These are phyloP conservation scores for Atherinosoma microstoma DNA, from an alignment of 2,797 vertebrate species.

Conservation along the genomic window DNA sequence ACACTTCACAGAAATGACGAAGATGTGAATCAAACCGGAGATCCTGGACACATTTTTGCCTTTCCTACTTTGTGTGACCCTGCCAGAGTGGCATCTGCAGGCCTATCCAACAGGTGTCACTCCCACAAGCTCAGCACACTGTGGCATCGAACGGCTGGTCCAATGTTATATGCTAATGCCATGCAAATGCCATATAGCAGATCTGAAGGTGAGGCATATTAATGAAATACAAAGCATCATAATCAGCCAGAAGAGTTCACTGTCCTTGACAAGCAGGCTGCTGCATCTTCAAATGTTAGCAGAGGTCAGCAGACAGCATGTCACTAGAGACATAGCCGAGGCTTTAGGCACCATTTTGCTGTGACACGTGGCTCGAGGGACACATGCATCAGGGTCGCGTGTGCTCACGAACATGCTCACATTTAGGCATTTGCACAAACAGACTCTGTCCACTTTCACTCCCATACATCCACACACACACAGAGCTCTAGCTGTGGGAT, in stretches of 20 bases:
- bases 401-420: slow-evolving; percentile 32
- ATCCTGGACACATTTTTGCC: not conserved
- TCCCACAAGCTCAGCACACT: slow-evolving; percentile 43
- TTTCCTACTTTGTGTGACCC: slow-evolving; percentile 23
- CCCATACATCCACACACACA: slow-evolving; percentile 27
- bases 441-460: slow-evolving; percentile 18
- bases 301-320: slow-evolving; percentile 62
- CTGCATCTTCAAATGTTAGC: slow-evolving; percentile 53
- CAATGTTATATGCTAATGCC: slow-evolving; percentile 68
- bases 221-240: slow-evolving; percentile 64
- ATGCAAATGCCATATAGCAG: slow-evolving; percentile 68
- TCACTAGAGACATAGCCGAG: slow-evolving; percentile 45
- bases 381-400: slow-evolving; percentile 34
- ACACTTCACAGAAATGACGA: slow-evolving; percentile 16
- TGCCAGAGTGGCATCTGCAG: slow-evolving; percentile 50
- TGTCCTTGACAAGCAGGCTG: slow-evolving; percentile 50
- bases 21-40: slow-evolving; percentile 12
- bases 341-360: slow-evolving; percentile 64
- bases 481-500: slow-evolving; percentile 34
- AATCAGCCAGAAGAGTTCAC: slow-evolving; percentile 52
- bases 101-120: slow-evolving; percentile 62
- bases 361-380: slow-evolving; percentile 43
- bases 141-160: slow-evolving; percentile 41
- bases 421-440: slow-evolving; percentile 33
- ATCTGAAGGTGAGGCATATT: slow-evolving; percentile 69